A percentile compares a stretch with the other conserved stretches of the same genome.
Evolutionary conservation across 2,797 vertebrate genomes (phyloP).

Genomic region (Sebastes cheni): DNA sequence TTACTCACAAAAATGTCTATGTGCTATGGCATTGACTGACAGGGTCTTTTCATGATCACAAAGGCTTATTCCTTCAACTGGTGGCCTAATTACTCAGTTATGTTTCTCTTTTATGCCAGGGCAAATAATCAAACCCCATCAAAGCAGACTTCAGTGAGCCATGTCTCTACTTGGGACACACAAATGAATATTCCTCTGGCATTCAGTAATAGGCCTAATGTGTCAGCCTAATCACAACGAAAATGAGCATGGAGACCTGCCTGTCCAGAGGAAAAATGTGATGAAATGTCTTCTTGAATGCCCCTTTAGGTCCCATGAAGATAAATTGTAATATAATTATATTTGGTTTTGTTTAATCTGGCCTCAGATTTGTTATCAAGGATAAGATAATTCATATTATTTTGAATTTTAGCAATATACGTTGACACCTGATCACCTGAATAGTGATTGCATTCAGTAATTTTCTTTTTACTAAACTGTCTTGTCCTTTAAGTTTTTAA

Average conservation of each 20-base stretch:
- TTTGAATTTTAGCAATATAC: neutral
- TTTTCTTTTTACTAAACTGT: neutral
- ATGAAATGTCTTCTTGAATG: too few species aligned
- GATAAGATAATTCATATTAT: neutral
- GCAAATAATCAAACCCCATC: constrained; percentile 52
- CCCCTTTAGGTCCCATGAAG: too few species aligned
- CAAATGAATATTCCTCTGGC: constrained; percentile 37
- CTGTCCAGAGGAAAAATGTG: too few species aligned
- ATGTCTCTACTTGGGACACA: constrained; percentile 41
- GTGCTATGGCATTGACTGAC: constrained; percentile 24
- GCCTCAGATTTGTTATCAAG: neutral
- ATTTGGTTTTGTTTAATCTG: too few species aligned
- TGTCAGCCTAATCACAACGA: neutral
- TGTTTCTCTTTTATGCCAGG: constrained; percentile 55
- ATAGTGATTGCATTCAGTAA: neutral
- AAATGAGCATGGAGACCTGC: too few species aligned
- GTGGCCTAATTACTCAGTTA: constrained; percentile 67
- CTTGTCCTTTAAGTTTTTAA: neutral
- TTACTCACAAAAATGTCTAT: constrained; percentile 2
- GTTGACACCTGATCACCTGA: neutral
- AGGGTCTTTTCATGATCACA: constrained; percentile 43
- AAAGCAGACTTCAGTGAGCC: constrained; percentile 29
- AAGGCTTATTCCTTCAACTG: constrained; percentile 46
- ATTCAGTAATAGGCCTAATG: constrained; percentile 30
- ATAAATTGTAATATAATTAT: too few species aligned